phyloP scores from a whole-genome alignment of 2,888 invertebrate genomes.

The Leucania comma region DNA sequence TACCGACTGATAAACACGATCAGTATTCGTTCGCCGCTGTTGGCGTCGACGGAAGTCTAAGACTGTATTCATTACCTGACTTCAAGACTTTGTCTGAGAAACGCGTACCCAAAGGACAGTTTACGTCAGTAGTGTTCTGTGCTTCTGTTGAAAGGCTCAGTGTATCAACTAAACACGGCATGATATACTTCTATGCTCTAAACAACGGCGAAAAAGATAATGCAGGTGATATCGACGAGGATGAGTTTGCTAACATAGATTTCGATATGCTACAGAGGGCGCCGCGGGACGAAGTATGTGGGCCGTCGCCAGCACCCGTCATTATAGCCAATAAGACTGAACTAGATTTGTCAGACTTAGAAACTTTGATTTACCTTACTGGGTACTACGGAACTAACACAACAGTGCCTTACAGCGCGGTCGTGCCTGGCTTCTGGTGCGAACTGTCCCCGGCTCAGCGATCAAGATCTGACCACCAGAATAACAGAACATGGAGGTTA shows the following conservation, averaged over 20 bases:
- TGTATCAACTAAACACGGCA: conserved; percentile 95
- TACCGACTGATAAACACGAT: conserved; percentile 90
- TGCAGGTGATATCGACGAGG: conserved; percentile 93
- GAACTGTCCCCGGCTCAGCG: conserved; percentile 98
- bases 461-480: conserved; percentile 96
- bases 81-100: conserved; percentile 93
- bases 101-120: conserved; percentile 92
- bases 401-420: conserved; percentile 94
- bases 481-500: conserved; percentile 96
- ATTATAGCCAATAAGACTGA: conserved; percentile 91
- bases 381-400: conserved; percentile 92
- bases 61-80: conserved; percentile 93
- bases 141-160: conserved; percentile 97
- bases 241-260: conserved; percentile 90
- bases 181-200: conserved; percentile 95
- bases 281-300: conserved; percentile 80
- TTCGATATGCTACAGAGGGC: conserved; percentile 85
- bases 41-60: conserved; percentile 94
- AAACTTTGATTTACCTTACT: conserved; percentile 93
- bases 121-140: conserved; percentile 96
- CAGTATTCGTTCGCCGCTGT: conserved; percentile 93
- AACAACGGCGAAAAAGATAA: conserved; percentile 94
- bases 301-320: conserved; percentile 77
- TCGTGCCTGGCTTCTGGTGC: conserved; percentile 98
- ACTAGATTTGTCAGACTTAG: conserved; percentile 91